Evolutionary conservation across 2,797 vertebrate genomes (phyloP), one percentile per base, ranked within the genome.

Genomic region (Linurgus olivaceus): DNA sequence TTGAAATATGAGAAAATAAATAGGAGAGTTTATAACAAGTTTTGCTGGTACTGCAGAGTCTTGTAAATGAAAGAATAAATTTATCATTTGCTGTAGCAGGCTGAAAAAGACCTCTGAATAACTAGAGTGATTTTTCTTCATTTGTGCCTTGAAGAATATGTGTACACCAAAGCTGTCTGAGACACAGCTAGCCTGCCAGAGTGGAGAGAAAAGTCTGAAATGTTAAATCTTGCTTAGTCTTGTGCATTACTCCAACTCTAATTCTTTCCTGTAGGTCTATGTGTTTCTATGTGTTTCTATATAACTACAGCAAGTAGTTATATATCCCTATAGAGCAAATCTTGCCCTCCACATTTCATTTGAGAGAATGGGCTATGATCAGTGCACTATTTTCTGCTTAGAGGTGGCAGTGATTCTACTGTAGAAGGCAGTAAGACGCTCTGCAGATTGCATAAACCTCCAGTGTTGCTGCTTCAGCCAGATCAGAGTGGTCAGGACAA

Each of bases 1-100:
- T 90, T 90, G 73, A 92, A 92, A 85, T 91, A 50, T 8, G 37
- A 81, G 24, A 81, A 73, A 95, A 88, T 77, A 54, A 88, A 81
- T 13, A 82, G 21, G 35, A 83, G 25, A 79, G 24, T 29, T 88
- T 92, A 52, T 81, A 82, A 40, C 9, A 78, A 67, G 12, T 86
- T 78, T 68, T 81, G 25, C 50, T 88, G 33, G 14, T 70, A 35
- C 38, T 81, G 25, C 28, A 33, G 24, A 65, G 37, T 88, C 66
- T 90, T 75, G 17, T 37, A 47, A 84, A 58, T 65, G 59, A 80
- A 77, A 55, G 21, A 91, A 88, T 73, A 57, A 90, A 48, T 38
- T 33, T 50, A 26, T 72, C 7, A 33, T 92, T 83, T 91, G 26
- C 38, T 93, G 40, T 38, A 75, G 44, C 19, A 59, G 63, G 6